Base-by-base conservation (phyloP, 2,113 vertebrate genomes). In the Motacilla alba region DNA sequence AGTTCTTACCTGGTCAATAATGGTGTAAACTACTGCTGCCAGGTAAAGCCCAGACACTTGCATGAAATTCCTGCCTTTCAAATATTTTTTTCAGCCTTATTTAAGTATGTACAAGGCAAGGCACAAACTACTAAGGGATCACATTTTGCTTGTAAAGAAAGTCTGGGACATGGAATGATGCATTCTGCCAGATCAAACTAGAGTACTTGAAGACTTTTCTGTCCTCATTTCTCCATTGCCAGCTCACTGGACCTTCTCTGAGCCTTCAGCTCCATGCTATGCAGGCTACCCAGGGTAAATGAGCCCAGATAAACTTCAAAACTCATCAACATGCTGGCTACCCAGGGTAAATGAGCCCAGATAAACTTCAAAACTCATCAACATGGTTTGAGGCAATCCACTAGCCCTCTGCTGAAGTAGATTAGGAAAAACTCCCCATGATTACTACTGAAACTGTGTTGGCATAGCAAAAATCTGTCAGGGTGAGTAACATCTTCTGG, bases 341-440 rank as follows among this genome's bases (percentile, higher is more conserved):
- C 17, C 46, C 33, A 70, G 22, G 10, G 19, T 60, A 82, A 67
- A 82, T 4, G 9, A 1, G 1, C 31, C 6, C 33, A 72, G 44
- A 68, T 7, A 63, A 87, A 55, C 52, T 70, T 63, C 62, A 60
- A 56, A 87, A 69, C 31, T 62, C n/a, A 63, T 53, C 44, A 60
- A 1, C 0, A 0, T 33, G n/a, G 20, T 49, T 60, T 83, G 39
- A 52, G 20, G 15, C 59, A 46, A 81, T 24, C 28, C 27, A 52
- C 24, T 55, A 74, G 58, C 11, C 7, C 27, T 80, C 66, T 1
- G 0, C 17, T 44, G 41, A 77, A 47, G 23, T 1, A 2, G 50
- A 37, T 44, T 31, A 56, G 18, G 27, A 73, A 80, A 60, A 41
- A 27, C 8, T 69, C 2, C 2, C 63, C 5, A 1, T 15, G 22